Base-by-base conservation (phyloP, 2,888 invertebrate species). In the Sinohyriopsis cumingii region DNA sequence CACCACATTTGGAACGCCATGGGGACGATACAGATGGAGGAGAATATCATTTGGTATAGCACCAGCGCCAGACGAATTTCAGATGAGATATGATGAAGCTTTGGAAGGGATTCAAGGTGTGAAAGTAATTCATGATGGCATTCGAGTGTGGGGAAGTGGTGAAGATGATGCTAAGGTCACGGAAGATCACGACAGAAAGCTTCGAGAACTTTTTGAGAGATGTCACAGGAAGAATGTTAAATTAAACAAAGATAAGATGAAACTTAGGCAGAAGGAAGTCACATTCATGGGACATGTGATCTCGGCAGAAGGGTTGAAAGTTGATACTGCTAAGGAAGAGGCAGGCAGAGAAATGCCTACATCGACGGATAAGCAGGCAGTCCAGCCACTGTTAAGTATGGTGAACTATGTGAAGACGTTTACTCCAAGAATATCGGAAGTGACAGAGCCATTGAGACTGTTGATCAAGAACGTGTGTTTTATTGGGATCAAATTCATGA, bases 1-100 rank as follows among this genome's bases (percentile, higher is more conserved):
- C 3, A 82, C 80, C 20, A 80, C 73, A 20, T 78, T 82, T 64
- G 67, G 67, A 28, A 80, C 78, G 15, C 75, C 76, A 3, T 80
- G 71, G 60, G 78, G 77, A 5, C 54, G 78, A 45, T 83, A 76
- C 56, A 25, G 77, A n/a, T 80, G 80, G 77, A 59, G 53, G 0
- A 56, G 72, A 33, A 68, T 80, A 67, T 78, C 77, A 25, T 80
- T 79, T 63, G 74, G 79, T 24, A 75, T 82, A 15, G 63, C 68
- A 1, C 69, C 70, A n/a, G 73, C 74, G 0, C 71, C 77, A 18
- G 80, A 81, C 69, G 61, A 73, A 18, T 82, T 81, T 57, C 75
- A 81, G 55, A 22, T 71, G 15, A 24, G 68, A 24, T 65, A 68
- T 3, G 60, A 70, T 65, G 61, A 65, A 53, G 66, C 56, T 15